phyloP scores from a whole-genome alignment of 2,888 invertebrate genomes.

The Drosophila mulleri region DNA sequence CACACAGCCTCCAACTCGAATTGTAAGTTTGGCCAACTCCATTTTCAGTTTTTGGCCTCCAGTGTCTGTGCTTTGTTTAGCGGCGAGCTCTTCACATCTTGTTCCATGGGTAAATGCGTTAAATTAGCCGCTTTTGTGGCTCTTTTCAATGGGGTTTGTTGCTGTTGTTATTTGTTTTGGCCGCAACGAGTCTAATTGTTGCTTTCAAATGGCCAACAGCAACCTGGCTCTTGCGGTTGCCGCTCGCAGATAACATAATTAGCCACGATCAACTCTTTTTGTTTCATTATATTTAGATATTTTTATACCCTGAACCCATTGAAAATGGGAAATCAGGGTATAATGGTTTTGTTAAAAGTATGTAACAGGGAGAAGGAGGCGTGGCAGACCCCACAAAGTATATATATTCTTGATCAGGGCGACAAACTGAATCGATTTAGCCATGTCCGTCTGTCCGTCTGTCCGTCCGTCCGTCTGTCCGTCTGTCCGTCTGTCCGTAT shows the following conservation, averaged over 20 bases:
- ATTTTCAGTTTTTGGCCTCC: slow-evolving; percentile 18
- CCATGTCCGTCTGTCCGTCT: no score
- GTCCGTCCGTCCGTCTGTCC: no score
- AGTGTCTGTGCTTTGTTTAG: slow-evolving; percentile 2
- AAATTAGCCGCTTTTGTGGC: slow-evolving; percentile 78
- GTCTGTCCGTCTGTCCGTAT: no score
- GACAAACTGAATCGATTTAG: no score
- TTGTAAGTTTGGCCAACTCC: slow-evolving; percentile 4
- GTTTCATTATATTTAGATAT: background rate
- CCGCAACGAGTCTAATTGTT: slow-evolving; percentile 49
- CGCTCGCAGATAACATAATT: slow-evolving; percentile 45
- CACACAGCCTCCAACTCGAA: slow-evolving; percentile 19
- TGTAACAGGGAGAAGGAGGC: no score
- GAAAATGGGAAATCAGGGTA: no score
- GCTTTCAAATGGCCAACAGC: slow-evolving; percentile 42
- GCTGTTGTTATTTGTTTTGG: slow-evolving; percentile 31
- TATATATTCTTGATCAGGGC: no score
- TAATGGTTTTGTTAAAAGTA: no score
- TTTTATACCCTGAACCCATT: no score
- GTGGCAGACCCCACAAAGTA: no score
- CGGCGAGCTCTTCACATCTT: slow-evolving; percentile 41
- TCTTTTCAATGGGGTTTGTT: slow-evolving; percentile 30
- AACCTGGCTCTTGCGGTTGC: slow-evolving; percentile 14
- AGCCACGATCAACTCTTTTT: slow-evolving; percentile 37
- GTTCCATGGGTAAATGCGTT: slow-evolving; percentile 73